Evolutionary conservation across 1,140 invertebrate species (phyloP).

Genomic region (Holcopasites calliopsidis): DNA sequence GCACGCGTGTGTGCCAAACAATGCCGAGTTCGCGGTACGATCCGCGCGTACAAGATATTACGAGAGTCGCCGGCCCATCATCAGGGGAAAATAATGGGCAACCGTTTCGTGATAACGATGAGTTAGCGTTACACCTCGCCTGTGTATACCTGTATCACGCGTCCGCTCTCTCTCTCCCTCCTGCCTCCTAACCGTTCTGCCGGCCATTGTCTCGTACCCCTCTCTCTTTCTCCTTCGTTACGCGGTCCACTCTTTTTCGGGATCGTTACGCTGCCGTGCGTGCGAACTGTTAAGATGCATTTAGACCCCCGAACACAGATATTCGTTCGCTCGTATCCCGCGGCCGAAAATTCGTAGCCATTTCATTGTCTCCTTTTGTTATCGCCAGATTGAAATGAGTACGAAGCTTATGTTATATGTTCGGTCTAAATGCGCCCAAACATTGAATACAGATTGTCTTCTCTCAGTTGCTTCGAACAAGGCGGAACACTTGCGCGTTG

Average conservation of each 20-base stretch:
- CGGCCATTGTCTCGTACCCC: not conserved
- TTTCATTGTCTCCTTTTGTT: too few species aligned
- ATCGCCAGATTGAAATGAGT: too few species aligned
- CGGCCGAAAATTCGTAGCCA: too few species aligned
- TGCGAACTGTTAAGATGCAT: too few species aligned
- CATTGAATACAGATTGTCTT: too few species aligned
- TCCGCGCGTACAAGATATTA: slow-evolving; percentile 55
- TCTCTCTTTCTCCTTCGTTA: not conserved
- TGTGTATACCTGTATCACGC: slow-evolving; percentile 45
- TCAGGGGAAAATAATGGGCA: slow-evolving; percentile 72
- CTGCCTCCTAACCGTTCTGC: not conserved
- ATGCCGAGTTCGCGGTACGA: slow-evolving; percentile 11
- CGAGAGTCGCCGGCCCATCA: slow-evolving; percentile 62
- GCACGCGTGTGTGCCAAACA: slow-evolving; percentile 28
- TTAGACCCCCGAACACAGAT: too few species aligned
- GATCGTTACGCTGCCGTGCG: not conserved
- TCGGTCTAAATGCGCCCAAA: too few species aligned
- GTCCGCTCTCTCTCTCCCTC: not conserved
- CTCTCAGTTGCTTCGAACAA: too few species aligned
- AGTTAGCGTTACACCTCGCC: slow-evolving; percentile 72
- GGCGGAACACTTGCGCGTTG: too few species aligned
- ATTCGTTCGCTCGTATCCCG: too few species aligned
- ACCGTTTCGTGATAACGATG: slow-evolving; percentile 76
- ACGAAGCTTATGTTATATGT: too few species aligned
- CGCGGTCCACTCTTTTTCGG: not conserved